Evolutionary conservation across 2,113 vertebrate genomes (phyloP), one percentile per base, ranked within the genome.

Genomic region (Phylloscopus trochilus): DNA sequence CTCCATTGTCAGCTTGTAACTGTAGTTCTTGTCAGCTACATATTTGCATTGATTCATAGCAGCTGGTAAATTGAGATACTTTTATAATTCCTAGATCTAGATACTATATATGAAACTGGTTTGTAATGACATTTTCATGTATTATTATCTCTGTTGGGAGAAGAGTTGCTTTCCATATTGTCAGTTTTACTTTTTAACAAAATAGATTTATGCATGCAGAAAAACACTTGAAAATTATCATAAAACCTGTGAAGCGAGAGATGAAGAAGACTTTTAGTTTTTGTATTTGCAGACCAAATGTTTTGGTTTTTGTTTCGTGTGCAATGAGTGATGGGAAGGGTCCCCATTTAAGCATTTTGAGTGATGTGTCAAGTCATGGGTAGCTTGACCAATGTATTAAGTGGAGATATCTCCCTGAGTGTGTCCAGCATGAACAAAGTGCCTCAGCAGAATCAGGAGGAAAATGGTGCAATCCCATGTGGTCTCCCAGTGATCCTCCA

Each of bases 1-100:
- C 27, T 85, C 15, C 66, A 47, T 72, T 60, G 35, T 74, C 68
- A 91, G 33, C 27, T 77, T 92, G 44, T 86, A 83, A 24, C 28
- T 90, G 15, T 72, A 92, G 33, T 27, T 59, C 63, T 85, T 95
- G 76, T 33, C 30, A 37, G 52, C 55, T 74, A 5, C 6, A 31
- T 52, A 26, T 95, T 81, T 83, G 12, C 60, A 78, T 86, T 83
- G 76, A 68, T 92, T 92, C 64, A 53, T 77, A 68, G 31, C 22
- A 77, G 31, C 52, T 86, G 47, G 33, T 63, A 83, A 68, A 86
- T 63, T 2, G 3, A 88, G 78, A 39, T 81, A 13, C 10, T 56
- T 88, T 81, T 81, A 41, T 82, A 83, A 75, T 67, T 51, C 53
- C 13, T 59, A 67, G 33, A 74, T 85, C 52, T 52, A 90, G 30